phyloP scores from a whole-genome alignment of 2,113 vertebrate genomes.

The Vombatus ursinus region DNA sequence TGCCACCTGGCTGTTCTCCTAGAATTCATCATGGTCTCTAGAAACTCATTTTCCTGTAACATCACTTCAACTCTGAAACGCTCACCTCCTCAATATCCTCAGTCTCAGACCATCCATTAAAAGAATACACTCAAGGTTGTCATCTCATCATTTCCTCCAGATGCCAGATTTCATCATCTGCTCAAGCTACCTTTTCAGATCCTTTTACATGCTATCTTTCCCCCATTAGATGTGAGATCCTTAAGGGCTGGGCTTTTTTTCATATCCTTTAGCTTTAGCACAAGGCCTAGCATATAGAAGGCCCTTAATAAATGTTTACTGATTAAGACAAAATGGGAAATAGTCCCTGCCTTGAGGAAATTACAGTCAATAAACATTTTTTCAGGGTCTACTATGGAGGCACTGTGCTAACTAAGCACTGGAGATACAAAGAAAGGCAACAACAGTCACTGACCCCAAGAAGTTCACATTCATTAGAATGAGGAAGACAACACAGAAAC shows the following conservation, averaged over 20 bases:
- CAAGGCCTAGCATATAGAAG: not conserved
- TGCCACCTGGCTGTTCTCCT: too few relatives aligned
- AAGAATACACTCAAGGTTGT: not conserved
- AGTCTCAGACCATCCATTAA: not conserved
- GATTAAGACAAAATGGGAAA: not conserved
- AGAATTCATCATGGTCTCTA: not conserved
- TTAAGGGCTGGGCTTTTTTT: not conserved
- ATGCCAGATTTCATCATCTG: not conserved
- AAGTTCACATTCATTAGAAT: not conserved
- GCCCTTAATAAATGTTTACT: not conserved
- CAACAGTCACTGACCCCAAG: not conserved
- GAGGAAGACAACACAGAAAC: not conserved
- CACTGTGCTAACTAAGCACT: too few relatives aligned
- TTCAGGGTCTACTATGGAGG: not conserved
- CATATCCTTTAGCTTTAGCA: not conserved
- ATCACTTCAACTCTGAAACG: too few relatives aligned
- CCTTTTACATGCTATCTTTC: not conserved
- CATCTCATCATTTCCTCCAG: not conserved
- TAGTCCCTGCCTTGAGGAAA: not conserved
- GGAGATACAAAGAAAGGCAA: too few relatives aligned
- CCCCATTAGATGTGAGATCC: not conserved
- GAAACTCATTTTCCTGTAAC: not conserved
- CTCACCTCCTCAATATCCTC: not conserved
- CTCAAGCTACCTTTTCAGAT: not conserved
- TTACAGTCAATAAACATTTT: not conserved